A percentile compares a stretch with the other conserved stretches of the same genome.
phyloP scores from a whole-genome alignment of 2,113 vertebrate genomes.

The Etheostoma cragini region DNA sequence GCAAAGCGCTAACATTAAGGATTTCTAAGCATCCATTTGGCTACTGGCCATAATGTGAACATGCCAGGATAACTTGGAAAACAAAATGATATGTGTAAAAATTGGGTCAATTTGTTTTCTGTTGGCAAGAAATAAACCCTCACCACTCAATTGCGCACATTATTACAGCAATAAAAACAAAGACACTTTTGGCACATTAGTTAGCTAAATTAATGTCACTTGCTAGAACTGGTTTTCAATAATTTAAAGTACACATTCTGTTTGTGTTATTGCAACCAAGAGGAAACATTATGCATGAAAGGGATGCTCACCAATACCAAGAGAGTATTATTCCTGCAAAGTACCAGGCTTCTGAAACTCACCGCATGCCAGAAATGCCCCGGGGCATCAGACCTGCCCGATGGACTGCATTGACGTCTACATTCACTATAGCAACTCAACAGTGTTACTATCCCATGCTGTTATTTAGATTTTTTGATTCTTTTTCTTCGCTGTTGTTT shows the following conservation, averaged over 20 bases:
- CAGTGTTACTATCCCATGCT: neutral
- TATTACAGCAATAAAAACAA: slow-evolving; percentile 17
- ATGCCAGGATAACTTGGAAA: slow-evolving; percentile 26
- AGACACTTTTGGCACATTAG: neutral
- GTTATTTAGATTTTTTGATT: neutral
- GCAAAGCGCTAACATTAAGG: neutral
- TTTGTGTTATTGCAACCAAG: neutral
- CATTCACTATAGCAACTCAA: neutral
- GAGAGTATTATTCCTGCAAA: neutral
- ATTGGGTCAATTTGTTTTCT: slow-evolving; percentile 40
- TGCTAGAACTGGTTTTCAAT: neutral
- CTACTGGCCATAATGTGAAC: neutral
- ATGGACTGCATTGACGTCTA: slow-evolving; percentile 8
- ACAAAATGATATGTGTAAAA: slow-evolving; percentile 40
- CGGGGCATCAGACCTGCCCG: slow-evolving; percentile 16
- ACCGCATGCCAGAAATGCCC: slow-evolving; percentile 19
- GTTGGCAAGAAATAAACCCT: slow-evolving; percentile 21
- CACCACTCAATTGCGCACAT: slow-evolving; percentile 4
- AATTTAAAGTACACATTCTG: neutral
- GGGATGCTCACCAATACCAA: neutral
- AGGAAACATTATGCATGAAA: slow-evolving; percentile 1
- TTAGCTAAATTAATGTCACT: neutral
- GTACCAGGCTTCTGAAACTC: neutral
- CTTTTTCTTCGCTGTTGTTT: neutral
- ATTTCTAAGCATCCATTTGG: slow-evolving; percentile 26